These are phyloP conservation scores for Rhyacophila evoluta DNA, from an alignment of 2,888 invertebrate genomes.

Conservation along the genomic window DNA sequence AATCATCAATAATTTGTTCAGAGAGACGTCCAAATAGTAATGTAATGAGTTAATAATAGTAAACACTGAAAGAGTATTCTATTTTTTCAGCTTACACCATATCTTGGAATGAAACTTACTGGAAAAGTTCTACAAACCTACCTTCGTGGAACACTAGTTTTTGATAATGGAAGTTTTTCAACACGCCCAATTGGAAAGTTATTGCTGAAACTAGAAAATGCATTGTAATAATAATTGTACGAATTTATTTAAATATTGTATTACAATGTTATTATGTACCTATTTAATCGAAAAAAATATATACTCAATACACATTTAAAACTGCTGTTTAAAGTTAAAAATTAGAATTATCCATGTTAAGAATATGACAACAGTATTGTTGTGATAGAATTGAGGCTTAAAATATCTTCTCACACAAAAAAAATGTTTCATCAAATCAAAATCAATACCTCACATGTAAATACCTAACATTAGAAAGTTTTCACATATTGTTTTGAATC, in stretches of 20 bases:
- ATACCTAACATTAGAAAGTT: no score
- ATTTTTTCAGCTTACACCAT: slow-evolving; percentile 73
- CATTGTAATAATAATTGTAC: neutral
- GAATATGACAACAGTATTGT: no score
- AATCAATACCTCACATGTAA: no score
- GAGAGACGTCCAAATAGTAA: neutral
- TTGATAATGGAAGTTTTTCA: slow-evolving; percentile 62
- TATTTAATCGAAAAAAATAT: neutral
- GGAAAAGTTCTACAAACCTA: slow-evolving; percentile 76
- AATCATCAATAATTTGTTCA: neutral
- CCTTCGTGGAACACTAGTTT: slow-evolving; percentile 75
- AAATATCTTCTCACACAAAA: no score
- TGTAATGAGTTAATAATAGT: neutral
- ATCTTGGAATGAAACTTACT: slow-evolving; percentile 70
- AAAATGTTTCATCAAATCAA: no score
- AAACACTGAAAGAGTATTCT: neutral
- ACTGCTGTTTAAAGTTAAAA: neutral
- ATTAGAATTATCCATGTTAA: neutral
- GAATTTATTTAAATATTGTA: neutral
- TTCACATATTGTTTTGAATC: no score
- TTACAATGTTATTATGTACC: neutral
- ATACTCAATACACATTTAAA: neutral
- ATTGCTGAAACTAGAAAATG: slow-evolving; percentile 58
- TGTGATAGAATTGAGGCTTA: no score
- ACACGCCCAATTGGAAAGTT: slow-evolving; percentile 66